These are phyloP conservation scores for Falco rusticolus DNA, from an alignment of 2,797 vertebrate genomes.

Conservation along the genomic window DNA sequence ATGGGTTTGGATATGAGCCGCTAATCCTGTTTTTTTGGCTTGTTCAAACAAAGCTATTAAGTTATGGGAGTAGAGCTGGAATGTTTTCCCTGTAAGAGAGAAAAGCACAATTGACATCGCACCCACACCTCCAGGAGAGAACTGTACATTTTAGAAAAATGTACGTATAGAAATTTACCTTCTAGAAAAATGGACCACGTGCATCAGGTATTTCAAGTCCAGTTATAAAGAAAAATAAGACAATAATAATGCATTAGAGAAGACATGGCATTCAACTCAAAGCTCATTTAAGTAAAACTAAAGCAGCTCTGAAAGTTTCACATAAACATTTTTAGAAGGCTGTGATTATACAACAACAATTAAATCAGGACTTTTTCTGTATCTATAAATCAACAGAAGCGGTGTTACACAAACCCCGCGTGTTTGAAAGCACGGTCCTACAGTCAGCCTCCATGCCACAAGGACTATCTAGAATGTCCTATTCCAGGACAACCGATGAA, in stretches of 20 bases:
- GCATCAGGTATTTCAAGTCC: conserved; percentile 80
- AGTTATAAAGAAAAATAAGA: conserved; percentile 76
- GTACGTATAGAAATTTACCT: conserved; percentile 83
- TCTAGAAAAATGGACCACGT: conserved; percentile 83
- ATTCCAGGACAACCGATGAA: background rate
- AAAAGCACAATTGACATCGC: background rate
- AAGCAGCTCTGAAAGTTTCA: background rate
- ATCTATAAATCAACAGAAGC: background rate
- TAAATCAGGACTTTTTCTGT: background rate
- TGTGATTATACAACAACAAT: background rate
- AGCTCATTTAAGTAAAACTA: background rate
- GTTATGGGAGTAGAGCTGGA: conserved; percentile 98
- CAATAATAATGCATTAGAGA: conserved; percentile 34
- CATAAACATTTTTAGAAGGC: background rate
- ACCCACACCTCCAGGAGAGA: background rate
- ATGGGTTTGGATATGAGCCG: conserved; percentile 95
- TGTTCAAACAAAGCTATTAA: conserved; percentile 97
- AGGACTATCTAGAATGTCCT: background rate
- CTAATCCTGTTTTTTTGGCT: conserved; percentile 94
- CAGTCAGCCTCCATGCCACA: background rate
- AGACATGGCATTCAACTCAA: background rate
- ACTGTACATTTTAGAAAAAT: background rate
- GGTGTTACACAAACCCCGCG: background rate
- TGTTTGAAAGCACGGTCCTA: background rate
- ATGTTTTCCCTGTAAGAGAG: conserved; percentile 88